These are phyloP conservation scores for Pagetopsis macropterus DNA, from an alignment of 2,797 vertebrate genomes.

Conservation along the genomic window DNA sequence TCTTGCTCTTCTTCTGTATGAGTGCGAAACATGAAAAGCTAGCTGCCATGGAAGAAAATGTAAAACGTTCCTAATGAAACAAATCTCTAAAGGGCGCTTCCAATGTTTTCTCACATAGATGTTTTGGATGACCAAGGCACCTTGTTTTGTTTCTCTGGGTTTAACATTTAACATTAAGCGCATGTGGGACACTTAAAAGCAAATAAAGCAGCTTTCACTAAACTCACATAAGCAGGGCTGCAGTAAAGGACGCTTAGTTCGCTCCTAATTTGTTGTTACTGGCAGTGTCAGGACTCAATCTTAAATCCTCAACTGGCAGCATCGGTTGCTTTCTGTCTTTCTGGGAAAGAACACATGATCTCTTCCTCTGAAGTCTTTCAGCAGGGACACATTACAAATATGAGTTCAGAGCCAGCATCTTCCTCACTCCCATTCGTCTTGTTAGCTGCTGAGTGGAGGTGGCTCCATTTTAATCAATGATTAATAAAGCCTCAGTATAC, in stretches of 20 bases:
- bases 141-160: no score
- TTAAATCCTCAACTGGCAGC: slow-evolving; percentile 23
- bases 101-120: not conserved
- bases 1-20: no score
- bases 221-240: not conserved
- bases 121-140: not conserved
- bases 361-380: slow-evolving; percentile 9
- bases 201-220: not conserved
- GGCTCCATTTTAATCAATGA: slow-evolving; percentile 6
- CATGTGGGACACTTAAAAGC: not conserved
- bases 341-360: slow-evolving; percentile 5
- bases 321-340: slow-evolving; percentile 3
- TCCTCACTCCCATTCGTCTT: slow-evolving; percentile 9
- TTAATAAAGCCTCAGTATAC: not conserved
- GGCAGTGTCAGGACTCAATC: not conserved
- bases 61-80: not conserved
- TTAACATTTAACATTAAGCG: not conserved
- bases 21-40: no score
- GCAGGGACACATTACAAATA: not conserved
- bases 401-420: slow-evolving; percentile 8
- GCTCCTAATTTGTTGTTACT: not conserved
- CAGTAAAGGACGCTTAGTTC: not conserved
- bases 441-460: not conserved
- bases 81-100: not conserved
- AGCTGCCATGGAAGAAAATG: not conserved